phyloP scores from a whole-genome alignment of 2,113 vertebrate genomes.

The Lontra canadensis region DNA sequence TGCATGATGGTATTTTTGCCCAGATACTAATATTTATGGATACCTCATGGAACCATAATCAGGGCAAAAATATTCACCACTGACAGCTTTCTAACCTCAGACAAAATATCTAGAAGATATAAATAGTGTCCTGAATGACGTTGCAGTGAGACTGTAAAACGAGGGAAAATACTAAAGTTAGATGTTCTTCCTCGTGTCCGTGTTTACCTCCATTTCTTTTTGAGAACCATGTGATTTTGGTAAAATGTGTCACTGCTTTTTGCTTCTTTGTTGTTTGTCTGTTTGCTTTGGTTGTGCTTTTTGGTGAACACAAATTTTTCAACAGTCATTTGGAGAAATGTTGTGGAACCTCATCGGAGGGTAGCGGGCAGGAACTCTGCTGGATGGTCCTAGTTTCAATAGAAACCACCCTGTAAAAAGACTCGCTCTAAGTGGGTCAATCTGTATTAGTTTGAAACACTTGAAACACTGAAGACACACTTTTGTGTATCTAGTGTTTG shows the following conservation, averaged over 20 bases:
- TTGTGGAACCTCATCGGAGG: neutral
- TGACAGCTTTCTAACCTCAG: conserved; percentile 1
- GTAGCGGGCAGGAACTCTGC: neutral
- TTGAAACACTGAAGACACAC: conserved; percentile 64
- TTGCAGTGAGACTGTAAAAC: neutral
- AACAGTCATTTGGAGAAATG: conserved; percentile 23
- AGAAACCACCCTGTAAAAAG: conserved; percentile 42
- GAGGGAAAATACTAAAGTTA: neutral
- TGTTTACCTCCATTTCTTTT: neutral
- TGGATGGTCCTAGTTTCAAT: conserved; percentile 18
- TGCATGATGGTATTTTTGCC: neutral
- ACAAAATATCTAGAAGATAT: neutral
- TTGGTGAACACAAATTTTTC: neutral
- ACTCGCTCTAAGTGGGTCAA: conserved; percentile 71
- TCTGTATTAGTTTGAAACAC: conserved; percentile 53
- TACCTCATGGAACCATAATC: neutral
- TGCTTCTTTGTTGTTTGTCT: neutral
- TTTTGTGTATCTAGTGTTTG: conserved; percentile 71
- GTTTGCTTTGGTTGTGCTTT: neutral
- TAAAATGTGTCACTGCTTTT: neutral
- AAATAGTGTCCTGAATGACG: neutral
- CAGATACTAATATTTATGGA: neutral
- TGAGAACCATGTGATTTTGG: neutral
- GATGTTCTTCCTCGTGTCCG: neutral
- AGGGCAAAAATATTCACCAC: neutral